Evolutionary conservation across 2,113 vertebrate species (phyloP), one percentile per base, ranked within the genome.

Genomic region (Antennarius striatus): DNA sequence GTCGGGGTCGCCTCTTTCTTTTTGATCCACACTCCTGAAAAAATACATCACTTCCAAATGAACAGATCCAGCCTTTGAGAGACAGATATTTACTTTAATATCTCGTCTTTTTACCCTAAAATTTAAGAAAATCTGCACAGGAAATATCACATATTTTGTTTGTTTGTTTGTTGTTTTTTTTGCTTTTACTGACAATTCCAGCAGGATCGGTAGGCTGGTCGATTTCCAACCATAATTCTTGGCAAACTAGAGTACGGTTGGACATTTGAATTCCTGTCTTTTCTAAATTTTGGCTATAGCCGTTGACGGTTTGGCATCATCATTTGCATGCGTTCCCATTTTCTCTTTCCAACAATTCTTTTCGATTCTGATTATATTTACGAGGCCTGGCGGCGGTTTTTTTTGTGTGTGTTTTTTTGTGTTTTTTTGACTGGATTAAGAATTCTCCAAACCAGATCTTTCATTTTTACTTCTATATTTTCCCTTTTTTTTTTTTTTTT

Each of bases 1-100:
- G 75, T 76, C 28, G 77, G 56, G 22, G 80, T 67, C 77, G 81
- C 55, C 76, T 79, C 71, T 76, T 77, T 63, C 77, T 72, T 79
- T 79, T 56, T 82, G 72, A 79, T 67, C 72, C 71, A 79, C 63
- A 56, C 22, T 22, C 22, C 22, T 22, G 22, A 22, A 22, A 72
- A 82, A 88, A 81, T 62, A 15, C 73, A 81, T 71, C 72, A 65
- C 66, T 73, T 65, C 46, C 57, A 51, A 14, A 64, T 32, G 22
- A 66, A 75, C 62, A 66, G 66, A 52, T 62, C 62, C 30, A 71
- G 49, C 69, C 17, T 22, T 40, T 49, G 48, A 3, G 6, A 63
- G 42, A 28, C 16, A 60, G 4, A 68, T 59, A 13, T 64, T 7
- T 42, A 29, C 11, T 56, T 3, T 60, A n/a, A 10, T 14, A n/a